Conservation (phyloP, 2,113 vertebrate species). For the Odobenus rosmarus region DNA sequence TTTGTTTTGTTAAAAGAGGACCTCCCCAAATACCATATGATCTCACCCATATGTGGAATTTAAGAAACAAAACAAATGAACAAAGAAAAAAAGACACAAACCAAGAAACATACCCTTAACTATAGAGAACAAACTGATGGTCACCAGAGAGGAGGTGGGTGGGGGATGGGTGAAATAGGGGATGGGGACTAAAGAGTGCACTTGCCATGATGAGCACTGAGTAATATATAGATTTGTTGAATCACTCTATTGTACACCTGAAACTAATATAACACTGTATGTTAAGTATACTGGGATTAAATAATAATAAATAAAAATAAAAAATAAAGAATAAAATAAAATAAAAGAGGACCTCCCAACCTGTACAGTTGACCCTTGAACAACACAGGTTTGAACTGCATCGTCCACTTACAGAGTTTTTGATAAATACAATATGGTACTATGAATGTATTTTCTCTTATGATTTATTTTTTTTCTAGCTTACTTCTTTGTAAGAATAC, state of each 20-base stretch:
- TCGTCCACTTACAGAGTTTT: not conserved
- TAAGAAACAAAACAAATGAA: not conserved
- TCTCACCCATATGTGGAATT: not conserved
- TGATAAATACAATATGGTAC: not conserved
- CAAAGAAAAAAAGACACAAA: not conserved
- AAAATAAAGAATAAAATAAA: not conserved
- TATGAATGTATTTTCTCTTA: not conserved
- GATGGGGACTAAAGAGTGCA: not conserved
- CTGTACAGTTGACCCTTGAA: not conserved
- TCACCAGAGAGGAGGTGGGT: not conserved
- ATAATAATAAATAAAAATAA: not conserved
- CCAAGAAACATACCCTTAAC: not conserved
- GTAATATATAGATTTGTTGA: not conserved
- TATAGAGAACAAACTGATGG: not conserved
- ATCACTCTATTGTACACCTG: not conserved
- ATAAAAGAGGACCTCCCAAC: not conserved
- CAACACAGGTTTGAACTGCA: not conserved
- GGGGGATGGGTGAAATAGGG: not conserved
- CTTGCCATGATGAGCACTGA: not conserved
- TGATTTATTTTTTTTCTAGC: not conserved
- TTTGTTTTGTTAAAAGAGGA: slow-evolving; percentile 14
- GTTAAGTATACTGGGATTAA: not conserved
- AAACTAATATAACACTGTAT: not conserved
- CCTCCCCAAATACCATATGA: not conserved
- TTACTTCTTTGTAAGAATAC: not conserved